A percentile compares a stretch with the other conserved stretches of the same genome.
Evolutionary conservation across 2,113 vertebrate species (phyloP).

Genomic region (Oreotrochilus melanogaster): DNA sequence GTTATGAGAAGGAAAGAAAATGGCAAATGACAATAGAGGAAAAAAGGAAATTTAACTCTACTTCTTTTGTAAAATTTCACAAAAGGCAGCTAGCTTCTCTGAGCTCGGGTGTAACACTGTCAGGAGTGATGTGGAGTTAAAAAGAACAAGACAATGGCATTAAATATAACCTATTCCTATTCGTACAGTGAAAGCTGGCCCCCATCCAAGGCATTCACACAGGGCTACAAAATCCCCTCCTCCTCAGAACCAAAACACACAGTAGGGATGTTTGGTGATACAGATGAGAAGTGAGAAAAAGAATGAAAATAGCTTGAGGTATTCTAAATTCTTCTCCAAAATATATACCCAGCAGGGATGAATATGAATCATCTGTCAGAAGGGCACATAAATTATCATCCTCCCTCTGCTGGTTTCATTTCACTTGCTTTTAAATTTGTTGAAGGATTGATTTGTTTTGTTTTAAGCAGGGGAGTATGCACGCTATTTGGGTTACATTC

Average conservation of each 20-base stretch:
- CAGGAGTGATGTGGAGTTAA: background rate
- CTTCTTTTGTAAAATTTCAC: background rate
- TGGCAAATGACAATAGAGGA: background rate
- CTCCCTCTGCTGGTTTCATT: background rate
- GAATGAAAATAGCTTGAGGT: conserved; percentile 22
- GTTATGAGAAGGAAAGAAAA: background rate
- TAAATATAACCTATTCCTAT: background rate
- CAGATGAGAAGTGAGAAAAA: conserved; percentile 44
- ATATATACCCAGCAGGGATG: conserved; percentile 8
- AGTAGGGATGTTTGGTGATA: conserved; percentile 19
- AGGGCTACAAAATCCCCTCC: background rate
- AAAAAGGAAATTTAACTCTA: background rate
- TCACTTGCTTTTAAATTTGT: background rate
- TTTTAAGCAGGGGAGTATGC: background rate
- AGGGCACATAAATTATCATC: background rate
- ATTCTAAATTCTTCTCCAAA: conserved; percentile 59
- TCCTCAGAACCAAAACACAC: conserved; percentile 20
- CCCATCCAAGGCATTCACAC: background rate
- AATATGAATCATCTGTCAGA: conserved; percentile 17
- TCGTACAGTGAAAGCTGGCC: conserved; percentile 11
- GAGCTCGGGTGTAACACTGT: background rate
- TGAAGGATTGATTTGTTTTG: background rate
- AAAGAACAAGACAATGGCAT: conserved; percentile 15
- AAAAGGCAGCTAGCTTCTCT: background rate
- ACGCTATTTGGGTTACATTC: background rate